phyloP scores from a whole-genome alignment of 2,888 invertebrate genomes.

The Beris chalybata region DNA sequence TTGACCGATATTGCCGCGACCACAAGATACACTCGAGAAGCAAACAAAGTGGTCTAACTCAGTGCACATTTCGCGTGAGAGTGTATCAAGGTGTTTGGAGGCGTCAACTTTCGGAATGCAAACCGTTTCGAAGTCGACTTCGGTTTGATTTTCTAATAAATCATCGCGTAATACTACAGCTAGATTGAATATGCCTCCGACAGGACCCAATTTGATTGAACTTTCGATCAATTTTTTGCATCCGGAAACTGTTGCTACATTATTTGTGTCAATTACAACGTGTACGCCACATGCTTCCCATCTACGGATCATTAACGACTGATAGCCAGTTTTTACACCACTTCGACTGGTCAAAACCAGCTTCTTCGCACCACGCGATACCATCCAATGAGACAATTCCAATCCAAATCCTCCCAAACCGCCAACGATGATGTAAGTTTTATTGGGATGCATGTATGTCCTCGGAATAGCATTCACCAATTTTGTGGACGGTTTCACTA shows the following conservation, averaged over 20 bases:
- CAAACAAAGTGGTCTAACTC: constrained; percentile 90
- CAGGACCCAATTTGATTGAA: constrained; percentile 65
- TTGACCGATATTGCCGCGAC: constrained; percentile 95
- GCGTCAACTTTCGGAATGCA: constrained; percentile 84
- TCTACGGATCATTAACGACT: constrained; percentile 76
- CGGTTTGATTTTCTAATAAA: constrained; percentile 82
- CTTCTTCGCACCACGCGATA: constrained; percentile 80
- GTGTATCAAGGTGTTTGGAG: constrained; percentile 79
- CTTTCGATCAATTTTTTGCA: constrained; percentile 65
- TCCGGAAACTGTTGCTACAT: constrained; percentile 65
- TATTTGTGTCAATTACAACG: constrained; percentile 66
- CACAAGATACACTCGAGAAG: constrained; percentile 96
- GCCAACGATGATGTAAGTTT: constrained; percentile 76
- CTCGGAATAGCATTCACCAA: constrained; percentile 80
- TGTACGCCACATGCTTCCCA: constrained; percentile 66
- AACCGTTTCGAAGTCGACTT: constrained; percentile 78
- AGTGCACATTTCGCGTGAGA: constrained; percentile 75
- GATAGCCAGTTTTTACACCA: constrained; percentile 91
- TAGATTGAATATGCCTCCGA: constrained; percentile 91
- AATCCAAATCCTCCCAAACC: constrained; percentile 97
- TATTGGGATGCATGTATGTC: constrained; percentile 79
- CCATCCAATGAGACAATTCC: constrained; percentile 89
- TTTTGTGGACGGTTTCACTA: constrained; percentile 59
- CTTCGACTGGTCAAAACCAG: constrained; percentile 87
- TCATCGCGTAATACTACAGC: constrained; percentile 91